Base-by-base conservation (phyloP, 2,888 invertebrate genomes). In the Megamerina dolium region DNA sequence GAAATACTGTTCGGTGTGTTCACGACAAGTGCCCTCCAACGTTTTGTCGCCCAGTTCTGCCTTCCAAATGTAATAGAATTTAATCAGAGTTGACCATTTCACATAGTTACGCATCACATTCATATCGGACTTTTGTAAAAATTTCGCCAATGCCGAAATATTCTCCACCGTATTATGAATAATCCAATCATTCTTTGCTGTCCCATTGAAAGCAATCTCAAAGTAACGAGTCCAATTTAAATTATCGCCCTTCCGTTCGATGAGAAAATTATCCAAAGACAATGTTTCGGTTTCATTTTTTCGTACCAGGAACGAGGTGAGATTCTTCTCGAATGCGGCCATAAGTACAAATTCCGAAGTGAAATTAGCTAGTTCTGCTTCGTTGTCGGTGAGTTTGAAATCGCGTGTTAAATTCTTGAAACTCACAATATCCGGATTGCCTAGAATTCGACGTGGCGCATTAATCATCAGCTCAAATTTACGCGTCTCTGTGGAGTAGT, bases 221-320 rank as follows among this genome's bases (percentile, higher is more conserved):
- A 67, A 63, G 14, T 55, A 55, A 1, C 47, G 51, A 2, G 59
- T 62, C 66, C 68, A 67, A 18, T 67, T 59, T n/a, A 66, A n/a
- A 2, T 55, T 55, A 42, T 62, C 64, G n/a, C 51, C 41, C 17
- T 59, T 55, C 30, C 67, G 68, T 2, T 37, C 37, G 2, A 3
- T 12, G 1, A 63, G 17, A 13, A 66, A 66, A 2, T 60, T 57
- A 0, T 36, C 52, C n/a, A 66, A 8, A 0, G 34, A 51, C 1
- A 59, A 39, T 0, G 49, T 38, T 26, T 61, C 56, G 0, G 60
- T 56, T 29, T 55, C 48, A 14, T 65, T 61, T 3, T 56, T 40
- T 0, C 14, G 2, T 1, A 46, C 45, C 0, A 41, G 48, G 19
- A 58, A 32, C 2, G 56, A 42, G 0, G 63, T 59, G 0, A 66